Evolutionary conservation across 2,888 invertebrate genomes (phyloP).

Genomic region (Venusia cambrica): DNA sequence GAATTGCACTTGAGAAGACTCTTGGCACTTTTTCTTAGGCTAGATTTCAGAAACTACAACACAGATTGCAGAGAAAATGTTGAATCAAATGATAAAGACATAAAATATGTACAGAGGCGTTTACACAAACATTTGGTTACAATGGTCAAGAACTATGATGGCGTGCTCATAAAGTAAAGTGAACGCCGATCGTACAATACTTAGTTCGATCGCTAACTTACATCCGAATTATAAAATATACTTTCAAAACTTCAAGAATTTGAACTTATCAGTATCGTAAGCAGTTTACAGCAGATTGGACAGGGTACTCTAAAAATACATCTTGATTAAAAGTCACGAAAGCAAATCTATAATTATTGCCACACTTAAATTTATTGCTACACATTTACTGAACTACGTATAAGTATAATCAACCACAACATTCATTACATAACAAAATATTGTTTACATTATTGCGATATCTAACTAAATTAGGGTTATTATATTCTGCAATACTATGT

Average conservation of each 20-base stretch:
- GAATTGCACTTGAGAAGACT: slow-evolving; percentile 72
- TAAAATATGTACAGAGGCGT: slow-evolving; percentile 12
- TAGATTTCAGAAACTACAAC: slow-evolving; percentile 42
- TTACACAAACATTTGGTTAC: slow-evolving; percentile 11
- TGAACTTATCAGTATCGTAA: slow-evolving; percentile 69
- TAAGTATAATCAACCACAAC: slow-evolving; percentile 70
- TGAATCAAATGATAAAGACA: slow-evolving; percentile 1
- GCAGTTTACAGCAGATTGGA: slow-evolving; percentile 71
- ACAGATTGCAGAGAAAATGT: neutral
- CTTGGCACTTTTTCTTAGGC: slow-evolving; percentile 77
- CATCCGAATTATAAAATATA: slow-evolving; percentile 68
- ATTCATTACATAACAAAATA: slow-evolving; percentile 71
- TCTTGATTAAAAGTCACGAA: slow-evolving; percentile 58
- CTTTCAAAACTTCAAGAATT: slow-evolving; percentile 68
- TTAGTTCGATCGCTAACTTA: slow-evolving; percentile 54
- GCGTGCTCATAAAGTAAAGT: slow-evolving; percentile 33
- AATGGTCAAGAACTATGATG: slow-evolving; percentile 14
- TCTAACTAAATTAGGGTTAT: slow-evolving; percentile 56
- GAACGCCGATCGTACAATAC: slow-evolving; percentile 45
- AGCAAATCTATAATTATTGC: slow-evolving; percentile 77
- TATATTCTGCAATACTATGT: slow-evolving; percentile 31
- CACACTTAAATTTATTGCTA: slow-evolving; percentile 78
- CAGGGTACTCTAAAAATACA: slow-evolving; percentile 51
- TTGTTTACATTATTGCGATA: slow-evolving; percentile 71
- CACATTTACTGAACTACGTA: slow-evolving; percentile 71